A percentile compares a stretch with the other conserved stretches of the same genome.
phyloP scores from a whole-genome alignment of 2,888 invertebrate species.

The Argyresthia albistria region DNA sequence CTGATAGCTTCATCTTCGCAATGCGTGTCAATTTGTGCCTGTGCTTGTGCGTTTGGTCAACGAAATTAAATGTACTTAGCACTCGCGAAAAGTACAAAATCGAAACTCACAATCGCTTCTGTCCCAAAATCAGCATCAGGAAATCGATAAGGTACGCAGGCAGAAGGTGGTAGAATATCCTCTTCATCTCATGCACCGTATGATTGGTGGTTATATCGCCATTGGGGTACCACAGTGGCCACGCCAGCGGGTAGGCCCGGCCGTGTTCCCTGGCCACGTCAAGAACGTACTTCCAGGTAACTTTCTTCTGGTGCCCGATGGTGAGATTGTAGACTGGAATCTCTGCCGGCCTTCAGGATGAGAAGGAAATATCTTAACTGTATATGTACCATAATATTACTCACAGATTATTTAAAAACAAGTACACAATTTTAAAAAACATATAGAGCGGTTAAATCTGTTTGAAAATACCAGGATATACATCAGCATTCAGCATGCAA shows the following conservation, averaged over 20 bases:
- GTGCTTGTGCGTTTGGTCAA: neutral
- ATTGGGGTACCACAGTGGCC: conserved; percentile 89
- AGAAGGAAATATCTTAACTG: no score
- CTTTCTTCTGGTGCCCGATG: conserved; percentile 83
- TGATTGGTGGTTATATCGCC: conserved; percentile 81
- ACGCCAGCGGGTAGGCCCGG: conserved; percentile 83
- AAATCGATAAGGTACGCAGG: conserved; percentile 87
- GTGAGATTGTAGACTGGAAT: conserved; percentile 93
- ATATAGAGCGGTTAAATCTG: no score
- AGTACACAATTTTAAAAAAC: no score
- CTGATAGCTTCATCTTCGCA: no score
- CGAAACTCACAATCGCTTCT: conserved; percentile 86
- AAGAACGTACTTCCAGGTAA: conserved; percentile 90
- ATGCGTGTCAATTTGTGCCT: no score
- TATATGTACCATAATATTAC: no score
- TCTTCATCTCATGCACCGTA: conserved; percentile 75
- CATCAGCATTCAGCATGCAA: no score
- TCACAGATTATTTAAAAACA: no score
- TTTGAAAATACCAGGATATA: no score
- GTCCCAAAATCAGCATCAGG: conserved; percentile 78
- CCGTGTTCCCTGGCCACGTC: conserved; percentile 76
- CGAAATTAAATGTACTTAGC: neutral
- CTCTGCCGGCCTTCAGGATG: conserved; percentile 67
- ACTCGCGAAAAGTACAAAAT: neutral
- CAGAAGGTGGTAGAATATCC: conserved; percentile 80